A percentile compares a stretch with the other conserved stretches of the same genome.
Evolutionary conservation across 2,113 vertebrate species (phyloP).

Genomic region (Ivindomyrus marchei): DNA sequence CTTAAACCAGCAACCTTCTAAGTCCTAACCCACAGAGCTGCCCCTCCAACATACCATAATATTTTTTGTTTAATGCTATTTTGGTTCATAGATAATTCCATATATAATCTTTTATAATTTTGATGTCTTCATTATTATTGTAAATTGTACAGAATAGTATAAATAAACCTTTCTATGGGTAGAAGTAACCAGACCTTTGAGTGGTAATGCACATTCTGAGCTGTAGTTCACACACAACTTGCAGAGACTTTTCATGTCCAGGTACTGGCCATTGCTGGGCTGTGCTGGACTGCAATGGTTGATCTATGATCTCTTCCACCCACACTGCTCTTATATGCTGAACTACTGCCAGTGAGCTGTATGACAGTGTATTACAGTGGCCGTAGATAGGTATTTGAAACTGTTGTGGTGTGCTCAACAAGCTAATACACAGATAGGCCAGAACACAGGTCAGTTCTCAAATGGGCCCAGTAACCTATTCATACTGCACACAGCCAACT

Average conservation of each 20-base stretch:
- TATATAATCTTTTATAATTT: background rate
- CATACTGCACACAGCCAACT: background rate
- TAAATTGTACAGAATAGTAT: background rate
- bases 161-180: background rate
- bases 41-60: background rate
- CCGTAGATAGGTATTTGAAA: background rate
- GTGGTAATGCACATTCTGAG: background rate
- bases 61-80: background rate
- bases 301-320: background rate
- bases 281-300: background rate
- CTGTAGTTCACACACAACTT: background rate
- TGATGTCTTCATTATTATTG: background rate
- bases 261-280: background rate
- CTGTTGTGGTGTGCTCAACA: background rate
- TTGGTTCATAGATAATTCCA: background rate
- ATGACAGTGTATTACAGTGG: background rate
- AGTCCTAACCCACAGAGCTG: background rate
- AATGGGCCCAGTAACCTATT: background rate
- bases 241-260: background rate
- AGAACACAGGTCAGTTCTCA: conserved; percentile 9
- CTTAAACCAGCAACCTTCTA: background rate
- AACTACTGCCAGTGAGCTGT: background rate
- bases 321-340: background rate
- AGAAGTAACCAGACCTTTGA: background rate
- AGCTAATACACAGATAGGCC: background rate